Conservation (phyloP, 2,888 invertebrate genomes). For the Peribatodes rhomboidaria region DNA sequence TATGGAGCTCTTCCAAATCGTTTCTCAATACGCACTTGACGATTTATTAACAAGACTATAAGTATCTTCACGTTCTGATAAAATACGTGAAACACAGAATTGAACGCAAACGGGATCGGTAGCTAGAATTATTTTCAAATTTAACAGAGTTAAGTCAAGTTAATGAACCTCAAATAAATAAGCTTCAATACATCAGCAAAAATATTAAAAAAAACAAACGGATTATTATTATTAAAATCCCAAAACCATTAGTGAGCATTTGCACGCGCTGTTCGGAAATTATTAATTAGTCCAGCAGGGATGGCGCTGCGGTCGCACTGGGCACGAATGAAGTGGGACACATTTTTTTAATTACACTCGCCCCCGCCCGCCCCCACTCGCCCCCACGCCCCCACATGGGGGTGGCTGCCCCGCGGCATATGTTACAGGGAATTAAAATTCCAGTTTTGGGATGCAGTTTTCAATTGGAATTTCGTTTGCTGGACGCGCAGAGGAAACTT, state of each 20-base stretch:
- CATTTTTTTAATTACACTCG: conserved; percentile 83
- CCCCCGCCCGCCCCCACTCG: conserved; percentile 40
- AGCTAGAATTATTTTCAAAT: no score
- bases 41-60: no score
- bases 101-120: no score
- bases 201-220: conserved; percentile 49
- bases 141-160: no score
- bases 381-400: conserved; percentile 43
- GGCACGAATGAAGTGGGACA: conserved; percentile 82
- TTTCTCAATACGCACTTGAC: no score
- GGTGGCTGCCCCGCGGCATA: conserved; percentile 61
- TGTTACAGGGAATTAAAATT: conserved; percentile 82
- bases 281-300: conserved; percentile 76
- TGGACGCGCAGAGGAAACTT: conserved; percentile 34
- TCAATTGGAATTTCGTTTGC: conserved; percentile 56
- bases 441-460: conserved; percentile 78
- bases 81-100: no score
- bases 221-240: conserved; percentile 75
- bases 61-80: no score
- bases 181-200: conserved; percentile 31
- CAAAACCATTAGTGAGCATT: conserved; percentile 61
- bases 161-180: no score
- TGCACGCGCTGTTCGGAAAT: conserved; percentile 57
- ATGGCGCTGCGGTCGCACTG: conserved; percentile 64
- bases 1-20: no score